Base-by-base conservation (phyloP, 2,888 invertebrate species). In the Archips crataeganus region DNA sequence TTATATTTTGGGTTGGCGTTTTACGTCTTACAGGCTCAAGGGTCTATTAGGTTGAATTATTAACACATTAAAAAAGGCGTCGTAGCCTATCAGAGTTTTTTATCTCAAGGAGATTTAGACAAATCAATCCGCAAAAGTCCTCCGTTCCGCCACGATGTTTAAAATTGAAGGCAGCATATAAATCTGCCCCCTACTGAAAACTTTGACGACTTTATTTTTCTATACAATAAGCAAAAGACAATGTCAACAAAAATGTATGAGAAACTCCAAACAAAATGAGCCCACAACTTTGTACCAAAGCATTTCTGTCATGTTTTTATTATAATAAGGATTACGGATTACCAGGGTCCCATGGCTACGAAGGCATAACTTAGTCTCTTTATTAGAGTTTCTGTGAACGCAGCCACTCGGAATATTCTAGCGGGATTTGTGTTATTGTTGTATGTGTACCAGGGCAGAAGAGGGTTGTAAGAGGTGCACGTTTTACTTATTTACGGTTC, bases 371-470 rank as follows among this genome's bases (percentile, higher is more conserved):
- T 61, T 61, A 71, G 61, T 61, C 60, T 66, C 61, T 61, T 66
- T 71, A 59, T 49, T 45, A 63, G 32, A 57, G 70, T 32, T 23
- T 64, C 47, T 64, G 47, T 23, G 63, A 60, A 23, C 45, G 47
- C 63, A 57, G 23, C 15, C 57, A 54, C 60, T 61, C 23, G 61
- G 61, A 71, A 71, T 71, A 71, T 71, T 71, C 66, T 67, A 71
- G 61, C 34, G 54, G 66, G 66, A 67, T 62, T 71, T 62, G 51
- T 66, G 66, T 67, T 62, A 66, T 67, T 67, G 61, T 62, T 71
- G 15, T 62, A 51, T 51, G 45, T 61, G 51, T 60, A 60, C 47
- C 3, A 59, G 49, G 47, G 57, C 34, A 57, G 45, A 59, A 36
- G 49, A 69, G 49, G 51, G 51, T 6, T 42, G 23, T 23, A 60